These are phyloP conservation scores for Marcusenius ussheri DNA, from an alignment of 2,113 vertebrate species.

Conservation along the genomic window DNA sequence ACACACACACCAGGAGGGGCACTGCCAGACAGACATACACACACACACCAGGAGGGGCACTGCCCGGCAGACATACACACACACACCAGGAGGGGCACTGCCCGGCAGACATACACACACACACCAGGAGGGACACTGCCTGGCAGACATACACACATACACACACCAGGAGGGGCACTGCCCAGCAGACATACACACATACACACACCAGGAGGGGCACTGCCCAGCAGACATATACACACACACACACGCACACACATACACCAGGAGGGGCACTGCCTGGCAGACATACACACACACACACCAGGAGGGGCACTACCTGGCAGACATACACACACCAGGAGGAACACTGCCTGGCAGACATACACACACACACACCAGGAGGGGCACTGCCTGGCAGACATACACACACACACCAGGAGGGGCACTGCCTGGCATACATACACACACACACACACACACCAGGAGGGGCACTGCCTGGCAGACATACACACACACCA, in stretches of 20 bases:
- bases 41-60: constrained; percentile 13
- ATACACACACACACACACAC: no score
- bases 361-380: constrained; percentile 13
- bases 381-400: no score
- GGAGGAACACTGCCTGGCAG: background rate
- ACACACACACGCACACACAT: no score
- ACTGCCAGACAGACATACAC: constrained; percentile 18
- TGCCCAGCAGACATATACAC: no score
- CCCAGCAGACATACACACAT: constrained; percentile 27
- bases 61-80: constrained; percentile 27
- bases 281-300: background rate
- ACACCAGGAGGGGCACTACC: background rate
- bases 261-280: no score
- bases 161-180: background rate
- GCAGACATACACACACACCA: no score
- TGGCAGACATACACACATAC: constrained; percentile 33
- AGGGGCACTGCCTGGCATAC: no score
- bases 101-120: constrained; percentile 30
- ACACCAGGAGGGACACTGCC: constrained; percentile 22
- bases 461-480: no score
- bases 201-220: no score
- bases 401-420: constrained; percentile 20
- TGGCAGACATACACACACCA: constrained; percentile 30
- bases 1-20: constrained; percentile 13
- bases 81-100: background rate